Conservation (phyloP, 2,797 vertebrate genomes). For the Synaphobranchus kaupii region DNA sequence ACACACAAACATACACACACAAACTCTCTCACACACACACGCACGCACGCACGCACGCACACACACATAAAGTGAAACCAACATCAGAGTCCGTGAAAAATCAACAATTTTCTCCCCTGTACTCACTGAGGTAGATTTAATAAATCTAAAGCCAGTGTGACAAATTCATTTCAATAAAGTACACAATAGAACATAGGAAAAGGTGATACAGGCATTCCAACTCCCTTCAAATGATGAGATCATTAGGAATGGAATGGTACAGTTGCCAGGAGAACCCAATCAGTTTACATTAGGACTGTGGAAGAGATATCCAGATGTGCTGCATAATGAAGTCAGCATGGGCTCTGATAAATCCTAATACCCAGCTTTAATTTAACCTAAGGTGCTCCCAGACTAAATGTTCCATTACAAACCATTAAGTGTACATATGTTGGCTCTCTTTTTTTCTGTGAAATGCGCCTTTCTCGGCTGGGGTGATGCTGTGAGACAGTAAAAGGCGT, state of each 20-base stretch:
- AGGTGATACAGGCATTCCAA: conserved; percentile 17
- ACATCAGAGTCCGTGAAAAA: neutral
- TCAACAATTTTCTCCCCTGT: neutral
- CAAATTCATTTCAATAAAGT: conserved; percentile 4
- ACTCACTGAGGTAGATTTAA: conserved; percentile 7
- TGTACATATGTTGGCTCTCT: conserved; percentile 48
- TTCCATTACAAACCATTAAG: conserved; percentile 54
- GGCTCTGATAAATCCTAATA: conserved; percentile 47
- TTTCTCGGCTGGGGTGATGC: conserved; percentile 8
- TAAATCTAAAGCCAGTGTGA: neutral
- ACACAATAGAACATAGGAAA: neutral
- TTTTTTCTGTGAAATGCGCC: conserved; percentile 25
- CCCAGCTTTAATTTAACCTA: conserved; percentile 54
- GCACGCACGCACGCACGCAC: neutral
- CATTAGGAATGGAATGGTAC: conserved; percentile 24
- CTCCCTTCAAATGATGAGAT: conserved; percentile 22
- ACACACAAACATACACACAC: neutral
- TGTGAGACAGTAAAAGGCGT: neutral
- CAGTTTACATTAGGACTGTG: conserved; percentile 30
- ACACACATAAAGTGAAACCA: neutral
- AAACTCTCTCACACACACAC: neutral
- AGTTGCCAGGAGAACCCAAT: conserved; percentile 28
- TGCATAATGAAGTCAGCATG: conserved; percentile 53
- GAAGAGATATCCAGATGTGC: conserved; percentile 54
- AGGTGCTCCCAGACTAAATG: conserved; percentile 54